Evolutionary conservation across 2,113 vertebrate species (phyloP), one percentile per base, ranked within the genome.

Genomic region (Mandrillus leucophaeus): DNA sequence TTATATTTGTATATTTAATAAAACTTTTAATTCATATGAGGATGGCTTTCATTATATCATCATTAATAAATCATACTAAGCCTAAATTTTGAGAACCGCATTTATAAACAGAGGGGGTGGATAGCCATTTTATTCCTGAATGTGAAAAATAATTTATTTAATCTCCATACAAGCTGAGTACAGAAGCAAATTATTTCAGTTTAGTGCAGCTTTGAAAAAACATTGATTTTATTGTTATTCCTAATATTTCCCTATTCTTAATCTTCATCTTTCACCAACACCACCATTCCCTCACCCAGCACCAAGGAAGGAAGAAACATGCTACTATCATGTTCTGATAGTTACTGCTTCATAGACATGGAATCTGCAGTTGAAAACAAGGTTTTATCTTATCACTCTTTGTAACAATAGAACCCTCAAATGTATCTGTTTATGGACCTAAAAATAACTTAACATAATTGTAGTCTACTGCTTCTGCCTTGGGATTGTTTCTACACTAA

Each of bases 1-100:
- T 72, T 45, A 45, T 88, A 61, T 88, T 84, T 86, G 92, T 66
- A 66, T 75, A 88, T 94, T 84, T 52, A 80, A 72, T 88, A 95
- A 90, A 93, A 83, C 32, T 43, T 84, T 93, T 88, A 40, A 57
- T 73, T 22, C n/a, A 52, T 16, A 76, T 9, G 43, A 75, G 87
- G 14, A 52, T 38, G 38, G 13, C 4, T 88, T 88, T 95, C 30
- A 81, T 25, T 85, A 22, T 70, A 22, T 79, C 3, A 61, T 73
- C 4, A 61, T 70, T 30, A 68, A 52, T 81, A 86, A 27, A 45
- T 48, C 76, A 64, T 57, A 64, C 22, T 66, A 90, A 57, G 38
- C 6, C 38, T 79, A 14, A 38, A 55, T 83, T 88, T 20, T 64
- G 30, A 52, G 25, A 55, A 57, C 10, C 64, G 9, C 13, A 68